A percentile compares a stretch with the other conserved stretches of the same genome.
These are phyloP conservation scores for Tor tambroides DNA, from an alignment of 2,113 vertebrate genomes.

Conservation along the genomic window DNA sequence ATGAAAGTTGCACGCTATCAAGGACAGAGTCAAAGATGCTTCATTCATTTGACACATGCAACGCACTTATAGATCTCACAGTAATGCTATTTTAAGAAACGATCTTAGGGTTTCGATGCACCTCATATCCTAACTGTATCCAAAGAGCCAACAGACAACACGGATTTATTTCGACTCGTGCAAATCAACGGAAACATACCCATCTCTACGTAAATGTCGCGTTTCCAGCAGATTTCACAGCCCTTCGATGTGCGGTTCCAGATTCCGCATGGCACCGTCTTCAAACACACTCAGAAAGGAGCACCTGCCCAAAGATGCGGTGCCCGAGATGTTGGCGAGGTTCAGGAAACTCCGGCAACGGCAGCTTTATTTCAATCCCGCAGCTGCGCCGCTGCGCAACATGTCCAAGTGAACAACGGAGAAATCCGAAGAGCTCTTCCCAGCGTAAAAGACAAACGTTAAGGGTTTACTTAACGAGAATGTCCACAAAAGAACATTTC, in stretches of 20 bases:
- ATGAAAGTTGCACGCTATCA: conserved; percentile 21
- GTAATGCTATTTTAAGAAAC: conserved; percentile 12
- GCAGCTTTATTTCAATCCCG: conserved; percentile 48
- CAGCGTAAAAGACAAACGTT: neutral
- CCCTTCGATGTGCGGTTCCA: conserved; percentile 63
- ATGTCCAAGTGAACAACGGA: conserved; percentile 41
- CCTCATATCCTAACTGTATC: neutral
- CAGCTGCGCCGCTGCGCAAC: conserved; percentile 54
- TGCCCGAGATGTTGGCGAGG: conserved; percentile 35
- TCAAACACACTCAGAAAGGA: conserved; percentile 35
- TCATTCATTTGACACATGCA: neutral
- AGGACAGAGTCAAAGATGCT: neutral
- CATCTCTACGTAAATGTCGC: conserved; percentile 70
- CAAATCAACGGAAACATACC: conserved; percentile 68
- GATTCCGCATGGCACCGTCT: conserved; percentile 71
- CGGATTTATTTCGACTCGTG: neutral
- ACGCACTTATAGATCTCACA: neutral
- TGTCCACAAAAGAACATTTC: neutral
- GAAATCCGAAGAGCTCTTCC: conserved; percentile 10
- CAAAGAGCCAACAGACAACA: neutral
- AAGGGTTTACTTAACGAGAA: neutral
- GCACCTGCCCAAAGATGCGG: conserved; percentile 47
- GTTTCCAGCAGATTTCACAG: conserved; percentile 66
- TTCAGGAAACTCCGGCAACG: conserved; percentile 38
- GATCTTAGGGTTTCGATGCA: neutral